Conservation (phyloP, 1,140 invertebrate species). For the Zaprionus ornatus region DNA sequence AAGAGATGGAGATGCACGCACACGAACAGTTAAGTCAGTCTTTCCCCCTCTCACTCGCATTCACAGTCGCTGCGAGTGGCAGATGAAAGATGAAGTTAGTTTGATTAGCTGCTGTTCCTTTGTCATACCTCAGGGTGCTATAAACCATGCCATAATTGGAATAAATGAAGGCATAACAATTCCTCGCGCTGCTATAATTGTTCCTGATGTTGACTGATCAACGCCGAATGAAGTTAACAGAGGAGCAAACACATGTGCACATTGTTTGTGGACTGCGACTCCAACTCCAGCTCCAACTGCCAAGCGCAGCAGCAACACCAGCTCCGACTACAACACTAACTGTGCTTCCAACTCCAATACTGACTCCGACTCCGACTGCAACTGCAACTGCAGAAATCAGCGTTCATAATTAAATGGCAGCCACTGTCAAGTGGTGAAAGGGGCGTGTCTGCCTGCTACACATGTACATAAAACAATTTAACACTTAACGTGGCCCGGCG, state of each 20-base stretch:
- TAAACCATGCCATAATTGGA: background rate
- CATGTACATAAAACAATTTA: slow-evolving; percentile 73
- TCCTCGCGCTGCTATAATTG: background rate
- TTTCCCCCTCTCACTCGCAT: background rate
- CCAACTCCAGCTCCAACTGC: background rate
- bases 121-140: background rate
- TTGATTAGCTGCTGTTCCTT: too few relatives aligned
- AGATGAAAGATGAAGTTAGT: too few relatives aligned
- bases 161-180: background rate
- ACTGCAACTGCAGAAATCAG: slow-evolving; percentile 27
- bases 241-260: background rate
- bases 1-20: background rate
- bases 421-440: slow-evolving; percentile 21
- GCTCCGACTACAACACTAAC: background rate
- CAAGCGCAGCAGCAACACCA: background rate
- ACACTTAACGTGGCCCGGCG: slow-evolving; percentile 68
- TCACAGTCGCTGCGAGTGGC: background rate
- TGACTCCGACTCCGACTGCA: background rate
- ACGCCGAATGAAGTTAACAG: background rate
- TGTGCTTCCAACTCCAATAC: background rate
- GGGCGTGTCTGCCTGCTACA: slow-evolving; percentile 5
- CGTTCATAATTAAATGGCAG: slow-evolving; percentile 66
- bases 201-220: background rate
- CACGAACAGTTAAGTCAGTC: too few relatives aligned
- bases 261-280: too few relatives aligned